Conservation (phyloP, 2,797 vertebrate species). For the Propithecus deckenii region DNA sequence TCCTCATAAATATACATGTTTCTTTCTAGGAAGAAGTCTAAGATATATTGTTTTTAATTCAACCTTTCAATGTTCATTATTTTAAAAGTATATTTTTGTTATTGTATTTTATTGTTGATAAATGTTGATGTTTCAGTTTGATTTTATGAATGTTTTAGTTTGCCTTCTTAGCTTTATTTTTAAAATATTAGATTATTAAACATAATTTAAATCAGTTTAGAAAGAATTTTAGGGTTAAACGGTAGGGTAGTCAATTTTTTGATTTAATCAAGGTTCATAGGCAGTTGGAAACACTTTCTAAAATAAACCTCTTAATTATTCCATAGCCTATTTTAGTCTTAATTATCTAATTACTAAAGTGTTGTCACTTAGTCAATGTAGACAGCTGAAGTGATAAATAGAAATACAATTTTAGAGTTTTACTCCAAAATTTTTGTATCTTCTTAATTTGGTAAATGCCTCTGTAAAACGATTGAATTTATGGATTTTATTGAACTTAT, state of each 20-base stretch:
- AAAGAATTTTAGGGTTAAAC: neutral
- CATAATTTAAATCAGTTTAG: neutral
- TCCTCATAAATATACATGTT: neutral
- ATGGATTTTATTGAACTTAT: neutral
- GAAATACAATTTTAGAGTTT: neutral
- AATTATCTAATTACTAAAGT: neutral
- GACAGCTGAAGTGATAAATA: neutral
- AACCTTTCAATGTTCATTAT: neutral
- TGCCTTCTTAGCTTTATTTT: neutral
- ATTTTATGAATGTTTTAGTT: constrained; percentile 9
- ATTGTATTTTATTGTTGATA: neutral
- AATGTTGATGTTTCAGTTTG: neutral
- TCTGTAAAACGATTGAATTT: neutral
- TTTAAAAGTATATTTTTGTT: neutral
- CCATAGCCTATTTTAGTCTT: neutral
- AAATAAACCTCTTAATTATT: neutral
- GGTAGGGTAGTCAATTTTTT: neutral
- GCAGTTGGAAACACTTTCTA: neutral
- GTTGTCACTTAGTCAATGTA: neutral
- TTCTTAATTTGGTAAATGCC: neutral
- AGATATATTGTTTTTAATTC: neutral
- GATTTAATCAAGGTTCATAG: neutral
- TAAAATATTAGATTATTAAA: neutral
- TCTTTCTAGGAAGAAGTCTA: neutral
- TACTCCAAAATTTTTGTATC: neutral